Conservation (phyloP, 2,797 vertebrate species). For the Mallotus villosus region DNA sequence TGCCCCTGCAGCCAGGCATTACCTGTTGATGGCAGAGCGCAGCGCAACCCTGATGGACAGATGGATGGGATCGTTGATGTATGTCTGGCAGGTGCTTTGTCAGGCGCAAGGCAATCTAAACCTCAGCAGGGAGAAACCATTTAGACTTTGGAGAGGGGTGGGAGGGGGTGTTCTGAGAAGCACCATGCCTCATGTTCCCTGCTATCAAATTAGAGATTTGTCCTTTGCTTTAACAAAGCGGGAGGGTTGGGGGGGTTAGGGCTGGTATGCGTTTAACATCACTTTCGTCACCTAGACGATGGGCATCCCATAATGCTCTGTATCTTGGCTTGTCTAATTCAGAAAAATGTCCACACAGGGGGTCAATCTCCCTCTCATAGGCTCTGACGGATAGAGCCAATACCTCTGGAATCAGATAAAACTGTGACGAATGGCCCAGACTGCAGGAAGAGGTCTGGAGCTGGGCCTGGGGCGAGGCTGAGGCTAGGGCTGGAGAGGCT, state of each 20-base stretch:
- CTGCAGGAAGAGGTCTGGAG: conserved; percentile 53
- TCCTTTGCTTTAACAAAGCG: conserved; percentile 55
- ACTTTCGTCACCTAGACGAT: conserved; percentile 48
- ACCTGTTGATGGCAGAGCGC: conserved; percentile 79
- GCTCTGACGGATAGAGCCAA: conserved; percentile 92
- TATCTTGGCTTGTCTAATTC: conserved; percentile 76
- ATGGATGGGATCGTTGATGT: conserved; percentile 81
- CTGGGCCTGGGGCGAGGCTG: background rate
- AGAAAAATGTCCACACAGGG: conserved; percentile 77
- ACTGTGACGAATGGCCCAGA: conserved; percentile 91
- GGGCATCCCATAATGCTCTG: conserved; percentile 50
- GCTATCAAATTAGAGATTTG: conserved; percentile 66
- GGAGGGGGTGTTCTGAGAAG: conserved; percentile 59
- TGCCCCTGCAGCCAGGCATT: conserved; percentile 68
- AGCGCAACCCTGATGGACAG: conserved; percentile 79
- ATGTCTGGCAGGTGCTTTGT: conserved; percentile 85
- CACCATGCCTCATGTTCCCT: conserved; percentile 37
- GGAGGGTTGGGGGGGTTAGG: conserved; percentile 21
- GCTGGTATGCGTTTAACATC: conserved; percentile 40
- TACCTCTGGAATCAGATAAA: conserved; percentile 97
- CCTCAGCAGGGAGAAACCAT: conserved; percentile 71
- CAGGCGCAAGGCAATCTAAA: conserved; percentile 82
- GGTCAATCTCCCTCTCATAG: conserved; percentile 87
- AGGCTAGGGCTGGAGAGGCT: conserved; percentile 37
- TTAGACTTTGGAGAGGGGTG: conserved; percentile 59